Conservation (phyloP, 2,113 vertebrate species). For the Dasyurus viverrinus region DNA sequence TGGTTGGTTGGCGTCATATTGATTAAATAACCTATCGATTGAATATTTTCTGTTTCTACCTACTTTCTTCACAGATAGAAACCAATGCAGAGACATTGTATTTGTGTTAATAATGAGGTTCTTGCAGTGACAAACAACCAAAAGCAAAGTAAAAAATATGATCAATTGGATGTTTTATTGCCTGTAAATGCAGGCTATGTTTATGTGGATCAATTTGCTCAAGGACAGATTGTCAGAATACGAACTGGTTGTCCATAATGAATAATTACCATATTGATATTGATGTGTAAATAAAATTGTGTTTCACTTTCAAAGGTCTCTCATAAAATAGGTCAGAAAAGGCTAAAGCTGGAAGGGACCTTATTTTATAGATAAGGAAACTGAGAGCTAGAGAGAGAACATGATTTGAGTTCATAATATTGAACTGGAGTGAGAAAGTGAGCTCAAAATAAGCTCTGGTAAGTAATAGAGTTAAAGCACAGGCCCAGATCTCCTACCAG, state of each 20-base stretch:
- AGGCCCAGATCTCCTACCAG: not conserved
- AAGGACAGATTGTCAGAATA: not conserved
- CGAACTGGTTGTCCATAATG: constrained; percentile 1
- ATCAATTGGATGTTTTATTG: not conserved
- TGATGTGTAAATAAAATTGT: not conserved
- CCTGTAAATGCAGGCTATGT: not conserved
- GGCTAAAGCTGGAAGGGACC: not conserved
- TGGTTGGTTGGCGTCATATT: not conserved
- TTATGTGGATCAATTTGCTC: constrained; percentile 9
- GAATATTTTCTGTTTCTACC: not conserved
- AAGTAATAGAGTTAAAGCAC: not conserved
- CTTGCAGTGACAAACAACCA: constrained; percentile 12
- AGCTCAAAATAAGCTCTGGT: not conserved
- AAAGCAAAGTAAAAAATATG: constrained; percentile 4
- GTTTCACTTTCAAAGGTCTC: not conserved
- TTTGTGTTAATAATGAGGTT: not conserved
- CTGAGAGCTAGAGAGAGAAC: not conserved
- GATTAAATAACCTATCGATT: not conserved
- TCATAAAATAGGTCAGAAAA: not conserved
- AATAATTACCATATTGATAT: not conserved
- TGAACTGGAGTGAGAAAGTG: not conserved
- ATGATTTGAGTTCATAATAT: not conserved
- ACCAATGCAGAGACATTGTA: not conserved
- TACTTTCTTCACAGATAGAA: not conserved
- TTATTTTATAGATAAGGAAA: not conserved